Base-by-base conservation (phyloP, 2,113 vertebrate genomes). In the Poecilia latipinna region DNA sequence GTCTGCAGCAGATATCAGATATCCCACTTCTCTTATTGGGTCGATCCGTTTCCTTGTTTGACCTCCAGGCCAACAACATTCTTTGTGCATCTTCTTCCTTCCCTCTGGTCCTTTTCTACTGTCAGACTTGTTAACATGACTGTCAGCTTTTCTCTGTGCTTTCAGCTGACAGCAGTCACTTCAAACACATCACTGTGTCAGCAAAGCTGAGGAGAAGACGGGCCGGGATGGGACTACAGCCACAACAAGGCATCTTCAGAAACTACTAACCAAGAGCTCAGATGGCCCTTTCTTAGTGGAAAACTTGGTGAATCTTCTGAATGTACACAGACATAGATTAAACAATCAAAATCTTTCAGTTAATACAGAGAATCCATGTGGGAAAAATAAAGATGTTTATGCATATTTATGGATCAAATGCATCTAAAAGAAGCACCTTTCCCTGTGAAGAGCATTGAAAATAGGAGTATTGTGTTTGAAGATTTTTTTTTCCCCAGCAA, bases 101-200 rank as follows among this genome's bases (percentile, higher is more conserved):
- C 80, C 75, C n/a, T 4, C 44, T 64, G 15, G 72, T 72, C 81
- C 77, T 32, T 72, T 80, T 74, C 42, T 77, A 64, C 86, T 81
- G 82, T 86, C 88, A 87, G 86, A 51, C 61, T 57, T 71, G 62
- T 70, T 70, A 80, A 80, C 67, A 74, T 79, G 65, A 51, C 82
- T 86, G 86, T 83, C 88, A 78, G 85, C 68, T 67, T 86, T 78
- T 78, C 77, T 79, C 77, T 63, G 61, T 28, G 65, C 75, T 63
- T 72, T 76, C 12, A 8, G 64, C 80, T 84, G 88, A 87, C 86
- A 88, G 81, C 61, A 12, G 67, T 68, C 75, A 54, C 51, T 80
- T 86, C 76, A 83, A 82, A 71, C 26, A 63, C 67, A n/a, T 42
- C 57, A 68, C 61, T 62, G 42, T 6, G 44, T 44, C 75, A 78